Conservation (phyloP, 2,888 invertebrate species). For the Cenopis cana region DNA sequence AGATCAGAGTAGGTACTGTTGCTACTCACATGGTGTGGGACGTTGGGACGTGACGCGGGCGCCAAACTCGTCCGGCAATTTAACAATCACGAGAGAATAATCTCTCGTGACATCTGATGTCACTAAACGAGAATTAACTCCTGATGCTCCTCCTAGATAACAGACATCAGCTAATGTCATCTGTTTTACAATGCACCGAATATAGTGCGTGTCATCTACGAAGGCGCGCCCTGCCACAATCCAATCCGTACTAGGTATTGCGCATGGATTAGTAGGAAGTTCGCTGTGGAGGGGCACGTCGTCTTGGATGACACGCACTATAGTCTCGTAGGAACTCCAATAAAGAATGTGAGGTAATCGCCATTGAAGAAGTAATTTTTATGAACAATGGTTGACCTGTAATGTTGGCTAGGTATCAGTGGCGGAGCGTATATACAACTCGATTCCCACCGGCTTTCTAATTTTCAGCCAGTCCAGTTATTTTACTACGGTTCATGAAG, state of each 20-base stretch:
- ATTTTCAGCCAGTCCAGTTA: too few species aligned
- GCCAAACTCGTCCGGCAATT: constrained; percentile 77
- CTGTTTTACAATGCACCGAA: constrained; percentile 18
- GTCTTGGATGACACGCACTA: too few species aligned
- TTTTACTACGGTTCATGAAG: too few species aligned
- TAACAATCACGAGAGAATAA: constrained; percentile 73
- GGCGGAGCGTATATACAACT: too few species aligned
- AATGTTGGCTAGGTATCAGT: neutral
- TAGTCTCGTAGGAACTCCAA: constrained; percentile 22
- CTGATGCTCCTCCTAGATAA: constrained; percentile 58
- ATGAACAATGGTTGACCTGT: constrained; percentile 16
- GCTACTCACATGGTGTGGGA: constrained; percentile 58
- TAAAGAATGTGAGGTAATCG: constrained; percentile 27
- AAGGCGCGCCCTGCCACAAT: too few species aligned
- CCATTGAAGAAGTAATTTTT: constrained; percentile 20
- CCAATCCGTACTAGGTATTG: too few species aligned
- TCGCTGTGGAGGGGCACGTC: too few species aligned
- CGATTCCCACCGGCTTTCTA: too few species aligned
- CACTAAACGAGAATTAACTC: constrained; percentile 59
- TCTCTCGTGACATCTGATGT: too few species aligned
- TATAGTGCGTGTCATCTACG: too few species aligned
- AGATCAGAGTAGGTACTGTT: constrained; percentile 33
- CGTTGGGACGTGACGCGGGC: constrained; percentile 65
- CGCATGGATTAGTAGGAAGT: too few species aligned
- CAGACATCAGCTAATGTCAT: constrained; percentile 51